phyloP scores from a whole-genome alignment of 1,140 invertebrate species.

The Drosophila aff. region DNA sequence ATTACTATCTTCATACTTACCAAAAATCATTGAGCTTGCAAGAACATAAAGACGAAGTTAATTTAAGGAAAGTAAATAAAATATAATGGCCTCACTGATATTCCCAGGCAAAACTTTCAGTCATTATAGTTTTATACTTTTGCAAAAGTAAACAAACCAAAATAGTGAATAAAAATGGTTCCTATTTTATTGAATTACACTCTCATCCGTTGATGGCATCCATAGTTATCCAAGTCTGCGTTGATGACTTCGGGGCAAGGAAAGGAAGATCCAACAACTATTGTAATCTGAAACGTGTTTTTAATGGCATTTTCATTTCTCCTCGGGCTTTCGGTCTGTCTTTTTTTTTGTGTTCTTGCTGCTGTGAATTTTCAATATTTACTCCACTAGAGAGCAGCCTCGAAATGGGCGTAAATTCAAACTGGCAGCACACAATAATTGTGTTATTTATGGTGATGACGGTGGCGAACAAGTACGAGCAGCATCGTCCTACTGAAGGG shows the following conservation, averaged over 20 bases:
- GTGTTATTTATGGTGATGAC: constrained; percentile 81
- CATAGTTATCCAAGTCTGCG: constrained; percentile 15
- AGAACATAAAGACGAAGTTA: neutral
- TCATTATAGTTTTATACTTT: neutral
- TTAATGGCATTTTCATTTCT: constrained; percentile 69
- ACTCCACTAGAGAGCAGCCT: constrained; percentile 13
- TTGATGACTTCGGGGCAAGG: constrained; percentile 20
- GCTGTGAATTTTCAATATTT: constrained; percentile 66
- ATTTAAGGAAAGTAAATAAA: neutral
- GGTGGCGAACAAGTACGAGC: constrained; percentile 35
- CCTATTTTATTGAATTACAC: constrained; percentile 12
- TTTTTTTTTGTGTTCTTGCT: constrained; percentile 21
- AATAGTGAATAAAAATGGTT: neutral
- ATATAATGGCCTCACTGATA: neutral
- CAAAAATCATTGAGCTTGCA: neutral
- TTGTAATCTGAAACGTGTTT: constrained; percentile 68
- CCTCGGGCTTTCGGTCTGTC: neutral
- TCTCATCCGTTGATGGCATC: constrained; percentile 3
- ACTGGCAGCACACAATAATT: constrained; percentile 80
- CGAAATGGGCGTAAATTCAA: constrained; percentile 72
- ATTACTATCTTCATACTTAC: neutral
- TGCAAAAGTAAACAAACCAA: neutral
- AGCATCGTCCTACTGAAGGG: constrained; percentile 5
- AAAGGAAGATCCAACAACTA: constrained; percentile 20
- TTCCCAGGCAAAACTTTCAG: neutral